Conservation (phyloP, 2,888 invertebrate species). For the Eristalis arbustorum region DNA sequence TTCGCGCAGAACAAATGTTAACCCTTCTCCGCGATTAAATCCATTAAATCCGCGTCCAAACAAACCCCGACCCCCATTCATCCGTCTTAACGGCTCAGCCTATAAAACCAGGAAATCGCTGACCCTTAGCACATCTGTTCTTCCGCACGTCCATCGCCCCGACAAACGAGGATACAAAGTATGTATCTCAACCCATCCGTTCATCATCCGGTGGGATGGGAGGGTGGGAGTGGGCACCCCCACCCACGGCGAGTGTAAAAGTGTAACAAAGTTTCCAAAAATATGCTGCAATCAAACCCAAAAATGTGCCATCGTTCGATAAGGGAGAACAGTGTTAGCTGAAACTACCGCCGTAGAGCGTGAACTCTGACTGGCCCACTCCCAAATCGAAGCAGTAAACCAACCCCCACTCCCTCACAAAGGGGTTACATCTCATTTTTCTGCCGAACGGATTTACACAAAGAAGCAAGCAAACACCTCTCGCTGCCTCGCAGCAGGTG, state of each 20-base stretch:
- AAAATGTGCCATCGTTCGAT: constrained; percentile 57
- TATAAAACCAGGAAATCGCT: background rate
- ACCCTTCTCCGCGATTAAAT: background rate
- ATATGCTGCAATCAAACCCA: constrained; percentile 58
- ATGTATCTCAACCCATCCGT: background rate
- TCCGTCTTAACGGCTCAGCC: background rate
- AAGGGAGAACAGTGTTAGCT: constrained; percentile 40
- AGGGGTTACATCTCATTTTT: constrained; percentile 31
- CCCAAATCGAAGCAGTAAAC: constrained; percentile 45
- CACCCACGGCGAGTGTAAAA: constrained; percentile 15
- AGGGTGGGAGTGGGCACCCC: background rate
- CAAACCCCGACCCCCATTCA: background rate
- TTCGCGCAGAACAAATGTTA: background rate
- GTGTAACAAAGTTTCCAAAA: constrained; percentile 48
- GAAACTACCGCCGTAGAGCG: constrained; percentile 44
- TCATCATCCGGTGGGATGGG: background rate
- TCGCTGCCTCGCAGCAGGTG: background rate
- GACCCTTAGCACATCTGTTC: background rate
- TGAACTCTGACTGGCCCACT: constrained; percentile 29
- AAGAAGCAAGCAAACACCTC: constrained; percentile 2
- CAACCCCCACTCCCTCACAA: background rate
- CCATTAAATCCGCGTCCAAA: background rate
- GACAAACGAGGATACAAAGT: background rate
- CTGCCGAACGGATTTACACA: constrained; percentile 13
- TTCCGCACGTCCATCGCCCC: background rate